Base-by-base conservation (phyloP, 2,888 invertebrate genomes). In the Lepidocyrtoides sp. region DNA sequence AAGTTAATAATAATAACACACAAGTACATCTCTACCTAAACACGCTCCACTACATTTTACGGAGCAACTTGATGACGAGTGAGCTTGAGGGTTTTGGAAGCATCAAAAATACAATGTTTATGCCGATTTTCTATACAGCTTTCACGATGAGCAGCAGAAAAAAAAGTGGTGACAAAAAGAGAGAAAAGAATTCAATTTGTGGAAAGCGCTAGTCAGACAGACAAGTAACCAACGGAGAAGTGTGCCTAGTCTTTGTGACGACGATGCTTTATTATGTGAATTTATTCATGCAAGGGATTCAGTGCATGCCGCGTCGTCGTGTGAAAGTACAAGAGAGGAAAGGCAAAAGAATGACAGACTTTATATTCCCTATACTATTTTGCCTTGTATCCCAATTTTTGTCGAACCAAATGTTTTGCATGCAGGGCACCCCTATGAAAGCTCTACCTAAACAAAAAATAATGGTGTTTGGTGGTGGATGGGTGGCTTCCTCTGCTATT, bases 301-400 rank as follows among this genome's bases (percentile, higher is more conserved):
- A 44, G 41, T 20, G 23, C 12, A 29, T 10, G 75, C 51, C 36
- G 57, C 36, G 3, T 36, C 36, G 7, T 81, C 82, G 63, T 82
- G 82, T 60, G 82, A 82, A 82, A 82, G 26, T 41, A 75, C 75
- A 51, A 75, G n/a, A 29, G 75, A 75, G 51, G 48, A 36, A 72
- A 57, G 29, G 41, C 14, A 60, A 57, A 57, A 72, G 72, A 75
- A 82, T 60, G 60, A 44, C 57, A 60, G 82, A 60, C 41, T 63
- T 60, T 44, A n/a, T n/a, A n/a, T 51, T 48, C 26, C 51, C 51
- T 75, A n/a, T n/a, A n/a, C n/a, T n/a, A 17, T 26, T 75, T 75
- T 57, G 63, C 41, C 8, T 82, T 82, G 32, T 81, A 63, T 63
- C 60, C 41, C 60, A 41, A 82, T 82, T 69, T 84, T 69, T 75